Evolutionary conservation across 2,888 invertebrate genomes (phyloP), one percentile per base, ranked within the genome.

Genomic region (Harmothoe impar): DNA sequence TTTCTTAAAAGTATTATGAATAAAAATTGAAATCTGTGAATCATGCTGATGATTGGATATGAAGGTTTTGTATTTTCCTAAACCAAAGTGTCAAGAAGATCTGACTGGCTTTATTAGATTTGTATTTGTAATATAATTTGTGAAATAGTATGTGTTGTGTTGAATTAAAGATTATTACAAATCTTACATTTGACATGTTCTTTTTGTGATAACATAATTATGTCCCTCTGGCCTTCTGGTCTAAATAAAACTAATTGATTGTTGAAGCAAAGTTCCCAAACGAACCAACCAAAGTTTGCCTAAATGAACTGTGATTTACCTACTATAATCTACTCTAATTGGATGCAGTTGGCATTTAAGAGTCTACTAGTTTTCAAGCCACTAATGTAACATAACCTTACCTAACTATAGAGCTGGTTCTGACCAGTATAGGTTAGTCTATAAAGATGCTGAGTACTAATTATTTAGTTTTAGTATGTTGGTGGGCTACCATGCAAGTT

Each of bases 191-290:
- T 81, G 35, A 81, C 31, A 35, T 81, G 29, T 72, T 29, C 5
- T 10, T 15, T 31, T 17, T 77, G 77, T 15, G 31, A 31, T 31
- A 1, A 17, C 31, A 43, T 77, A 35, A 35, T 5, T 15, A 10
- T 81, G 81, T 81, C 81, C 81, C 81, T 81, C 81, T 33, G 81
- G 81, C 81, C 81, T 81, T 81, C n/a, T 81, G 20, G 1, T 33
- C 25, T 81, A 23, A 81, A 20, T 35, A 15, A 23, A 81, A 31
- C 77, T 15, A 33, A 43, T 23, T 81, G 17, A 33, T 81, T 23
- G 33, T 35, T 23, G 35, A 81, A 81, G 81, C 81, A 33, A 81
- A 43, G n/a, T 12, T 81, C 43, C 72, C 0, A 81, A 81, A 81
- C 33, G 43, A 81, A 43, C 81, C 72, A 72, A 72, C 72, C 25